Evolutionary conservation across 1,140 invertebrate genomes (phyloP), one percentile per base, ranked within the genome.

Genomic region (Varroa destructor): DNA sequence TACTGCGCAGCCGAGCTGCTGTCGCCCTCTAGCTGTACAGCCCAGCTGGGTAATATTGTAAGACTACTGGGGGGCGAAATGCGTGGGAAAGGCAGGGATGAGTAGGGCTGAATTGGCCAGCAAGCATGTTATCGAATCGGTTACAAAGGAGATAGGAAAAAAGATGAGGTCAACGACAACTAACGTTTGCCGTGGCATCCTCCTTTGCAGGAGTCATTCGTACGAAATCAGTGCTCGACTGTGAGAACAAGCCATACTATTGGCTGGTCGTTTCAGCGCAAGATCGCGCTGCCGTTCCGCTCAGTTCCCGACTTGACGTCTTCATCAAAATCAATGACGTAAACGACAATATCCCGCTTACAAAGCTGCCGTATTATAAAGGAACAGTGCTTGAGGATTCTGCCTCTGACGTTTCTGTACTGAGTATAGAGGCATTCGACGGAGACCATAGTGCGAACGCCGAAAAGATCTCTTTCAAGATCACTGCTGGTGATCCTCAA

Each of bases 211-310:
- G 93, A 74, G 85, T 86, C 56, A 89, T 97, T 71, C 84, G 85
- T 58, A 96, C 92, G 0, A 83, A 85, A 74, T 86, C 85, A 0
- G 84, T 89, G 36, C 82, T 97, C 74, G 94, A 98, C 80, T 84
- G 91, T 25, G 94, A 98, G 82, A 86, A 86, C 0, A 87, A 87
- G 75, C 81, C 85, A 25, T 87, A 88, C 78, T 97, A 93, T 80
- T 98, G 94, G 94, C 81, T 97, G 54, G 94, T 91, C 0, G 85
- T 97, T 55, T 89, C 88, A 77, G 93, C 93, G 1, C 86, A 90
- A 77, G 93, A 97, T 81, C 86, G 88, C 73, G 91, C 89, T 0
- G 86, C 93, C 10, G 89, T 92, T 37, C 90, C 91, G 1, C 81
- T 90, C 1, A 87, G 87, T 77, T 85, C 88, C 46, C 89, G 87